Evolutionary conservation across 2,113 vertebrate genomes (phyloP), one percentile per base, ranked within the genome.

Genomic region (Seriola quinqueradiata): DNA sequence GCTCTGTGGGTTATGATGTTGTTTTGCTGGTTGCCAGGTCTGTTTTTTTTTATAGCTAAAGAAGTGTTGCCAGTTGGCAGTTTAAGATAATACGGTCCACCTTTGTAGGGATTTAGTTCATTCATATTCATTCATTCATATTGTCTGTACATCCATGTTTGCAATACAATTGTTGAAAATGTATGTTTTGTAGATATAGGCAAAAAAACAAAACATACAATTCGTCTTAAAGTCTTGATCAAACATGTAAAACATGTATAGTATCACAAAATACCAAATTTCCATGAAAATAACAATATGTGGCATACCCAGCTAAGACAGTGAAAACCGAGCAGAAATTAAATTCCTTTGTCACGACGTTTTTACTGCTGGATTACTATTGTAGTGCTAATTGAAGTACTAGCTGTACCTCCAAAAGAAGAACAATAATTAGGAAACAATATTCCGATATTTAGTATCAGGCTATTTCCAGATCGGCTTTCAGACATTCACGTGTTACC

Each of bases 381-480:
- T 61, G 61, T 54, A 0, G 11, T 38, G 8, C 38, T 65, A 70
- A 74, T 36, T 82, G 14, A 25, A 59, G 61, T 28, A 46, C 46
- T 34, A 23, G 7, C 13, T 44, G 28, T 63, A n/a, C 21, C 14
- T 59, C 21, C 9, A 66, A 69, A 44, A 61, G 23, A 23, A 50
- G 28, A 50, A 16, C 38, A 50, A 25, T 23, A 50, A n/a, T 17
- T 36, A 17, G 4, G 50, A 14, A 55, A 74, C 44, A 70, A 19
- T 42, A 64, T 34, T 70, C 48, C 48, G 14, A 64, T 69, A 74
- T 81, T 63, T 52, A 6, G 57, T 72, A 7, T 60, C 70, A 63
- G 13, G 5, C 10, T 32, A 59, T 82, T 71, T 71, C 77, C 5
- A 58, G 42, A 52, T 69, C 28, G 52, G 36, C 23, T 78, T 54